phyloP scores from a whole-genome alignment of 2,888 invertebrate species.

The Blastobasis lacticolella region DNA sequence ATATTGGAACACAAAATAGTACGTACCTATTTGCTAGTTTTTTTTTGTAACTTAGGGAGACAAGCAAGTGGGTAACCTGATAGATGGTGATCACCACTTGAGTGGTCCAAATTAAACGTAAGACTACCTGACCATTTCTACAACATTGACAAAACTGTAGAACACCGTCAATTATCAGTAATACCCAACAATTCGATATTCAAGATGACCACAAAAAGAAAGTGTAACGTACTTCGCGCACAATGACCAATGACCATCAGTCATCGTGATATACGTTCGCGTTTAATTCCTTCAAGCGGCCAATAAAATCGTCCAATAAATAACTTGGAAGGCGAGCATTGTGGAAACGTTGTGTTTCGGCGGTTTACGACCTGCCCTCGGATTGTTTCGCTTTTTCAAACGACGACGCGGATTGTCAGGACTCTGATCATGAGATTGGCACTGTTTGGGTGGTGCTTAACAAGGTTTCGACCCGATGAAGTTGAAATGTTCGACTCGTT shows the following conservation, averaged over 20 bases:
- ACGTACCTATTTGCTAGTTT: too few species aligned
- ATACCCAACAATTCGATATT: too few species aligned
- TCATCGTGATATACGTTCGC: conserved; percentile 43
- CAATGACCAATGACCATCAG: conserved; percentile 24
- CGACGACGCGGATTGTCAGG: conserved; percentile 10
- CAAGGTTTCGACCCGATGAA: neutral
- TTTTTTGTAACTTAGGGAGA: too few species aligned
- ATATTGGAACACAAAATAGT: too few species aligned
- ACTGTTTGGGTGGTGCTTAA: neutral
- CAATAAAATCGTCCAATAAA: conserved; percentile 50
- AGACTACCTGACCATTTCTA: too few species aligned
- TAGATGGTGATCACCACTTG: too few species aligned
- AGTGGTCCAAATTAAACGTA: too few species aligned
- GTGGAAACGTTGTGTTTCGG: conserved; percentile 39
- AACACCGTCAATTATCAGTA: too few species aligned
- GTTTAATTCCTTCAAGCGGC: conserved; percentile 45
- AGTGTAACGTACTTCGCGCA: conserved; percentile 7
- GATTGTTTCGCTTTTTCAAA: conserved; percentile 25
- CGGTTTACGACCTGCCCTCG: conserved; percentile 32
- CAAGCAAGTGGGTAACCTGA: too few species aligned
- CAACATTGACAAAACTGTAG: too few species aligned
- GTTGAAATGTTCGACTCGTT: neutral
- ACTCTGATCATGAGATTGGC: conserved; percentile 6
- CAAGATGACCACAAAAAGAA: neutral
- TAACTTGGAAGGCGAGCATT: conserved; percentile 36